Percentiles rank a stretch among this genome's conserved stretches.
Conservation (phyloP, 2,797 vertebrate species). For the Intellagama lesueurii region DNA sequence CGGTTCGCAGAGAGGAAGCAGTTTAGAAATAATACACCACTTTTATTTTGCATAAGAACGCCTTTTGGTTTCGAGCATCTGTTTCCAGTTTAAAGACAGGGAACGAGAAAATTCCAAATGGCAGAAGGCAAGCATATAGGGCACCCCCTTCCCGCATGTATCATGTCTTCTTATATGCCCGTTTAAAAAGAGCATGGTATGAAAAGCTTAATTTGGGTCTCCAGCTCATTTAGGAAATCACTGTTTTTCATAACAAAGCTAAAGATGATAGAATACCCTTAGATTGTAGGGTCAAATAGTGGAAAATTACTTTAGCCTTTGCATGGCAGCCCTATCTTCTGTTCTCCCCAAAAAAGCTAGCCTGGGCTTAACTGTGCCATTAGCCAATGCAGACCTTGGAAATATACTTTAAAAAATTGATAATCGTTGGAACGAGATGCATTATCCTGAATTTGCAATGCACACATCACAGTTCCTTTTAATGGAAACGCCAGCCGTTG, state of each 20-base stretch:
- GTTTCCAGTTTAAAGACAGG: slow-evolving; percentile 3
- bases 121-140: slow-evolving; percentile 9
- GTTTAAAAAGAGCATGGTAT: neutral
- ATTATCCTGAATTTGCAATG: too few relatives aligned
- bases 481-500: too few relatives aligned
- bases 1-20: slow-evolving; percentile 1
- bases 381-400: too few relatives aligned
- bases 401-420: too few relatives aligned
- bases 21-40: slow-evolving; percentile 29
- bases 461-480: too few relatives aligned
- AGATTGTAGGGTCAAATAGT: neutral
- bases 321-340: too few relatives aligned
- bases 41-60: slow-evolving; percentile 38
- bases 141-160: neutral
- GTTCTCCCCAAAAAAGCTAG: too few relatives aligned
- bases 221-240: neutral
- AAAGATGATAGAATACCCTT: neutral
- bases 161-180: neutral
- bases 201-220: neutral
- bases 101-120: slow-evolving; percentile 5
- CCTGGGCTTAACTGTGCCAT: too few relatives aligned
- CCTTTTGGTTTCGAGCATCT: slow-evolving; percentile 12
- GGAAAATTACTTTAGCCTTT: too few relatives aligned
- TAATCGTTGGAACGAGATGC: too few relatives aligned
- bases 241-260: neutral